phyloP scores from a whole-genome alignment of 2,113 vertebrate species.

The Eudyptes chrysolophus region DNA sequence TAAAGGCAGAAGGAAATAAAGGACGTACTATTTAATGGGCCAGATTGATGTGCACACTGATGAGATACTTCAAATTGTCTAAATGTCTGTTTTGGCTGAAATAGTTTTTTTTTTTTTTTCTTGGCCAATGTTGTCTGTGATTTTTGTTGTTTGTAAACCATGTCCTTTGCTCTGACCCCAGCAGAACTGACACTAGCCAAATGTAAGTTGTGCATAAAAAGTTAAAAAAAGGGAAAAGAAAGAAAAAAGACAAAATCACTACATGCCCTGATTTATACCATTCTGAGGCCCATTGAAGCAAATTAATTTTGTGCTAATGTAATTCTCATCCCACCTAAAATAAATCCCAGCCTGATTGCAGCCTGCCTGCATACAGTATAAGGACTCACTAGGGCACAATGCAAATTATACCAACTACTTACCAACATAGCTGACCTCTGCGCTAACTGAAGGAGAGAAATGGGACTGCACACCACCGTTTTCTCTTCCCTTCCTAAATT shows the following conservation, averaged over 20 bases:
- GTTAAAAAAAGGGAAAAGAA: background rate
- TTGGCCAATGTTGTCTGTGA: background rate
- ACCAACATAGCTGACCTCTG: background rate
- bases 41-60: conserved; percentile 40
- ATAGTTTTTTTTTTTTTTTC: background rate
- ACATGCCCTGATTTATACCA: background rate
- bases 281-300: background rate
- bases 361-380: background rate
- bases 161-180: background rate
- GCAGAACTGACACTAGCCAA: background rate
- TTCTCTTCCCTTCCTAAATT: background rate
- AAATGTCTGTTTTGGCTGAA: conserved; percentile 38
- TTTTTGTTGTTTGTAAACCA: background rate
- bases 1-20: conserved; percentile 45
- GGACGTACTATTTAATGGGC: background rate
- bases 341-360: background rate
- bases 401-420: background rate
- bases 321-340: background rate
- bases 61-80: conserved; percentile 25
- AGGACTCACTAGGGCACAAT: background rate
- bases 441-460: background rate
- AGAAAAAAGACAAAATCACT: background rate
- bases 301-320: background rate
- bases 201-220: background rate
- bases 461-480: too few species aligned